Evolutionary conservation across 2,888 invertebrate genomes (phyloP), one percentile per base, ranked within the genome.

Genomic region (Eupithecia abbreviata): DNA sequence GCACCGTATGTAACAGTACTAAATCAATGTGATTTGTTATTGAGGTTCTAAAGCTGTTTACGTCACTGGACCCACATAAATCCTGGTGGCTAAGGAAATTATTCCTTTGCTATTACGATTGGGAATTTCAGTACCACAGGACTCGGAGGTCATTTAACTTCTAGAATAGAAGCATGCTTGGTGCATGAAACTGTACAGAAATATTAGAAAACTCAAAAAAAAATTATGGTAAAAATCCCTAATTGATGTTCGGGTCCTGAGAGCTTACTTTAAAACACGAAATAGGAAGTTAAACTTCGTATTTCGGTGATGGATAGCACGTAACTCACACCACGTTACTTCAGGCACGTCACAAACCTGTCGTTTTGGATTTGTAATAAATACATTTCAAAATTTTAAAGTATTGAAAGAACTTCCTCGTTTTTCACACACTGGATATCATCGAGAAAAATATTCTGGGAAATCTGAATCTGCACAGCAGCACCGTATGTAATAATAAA

Each of bases 1-100:
- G 82, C 81, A 82, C 79, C 77, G 70, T 77, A 77, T 81, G 78
- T 79, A 77, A 74, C 79, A 77, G 75, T 77, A 84, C 86, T 90
- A 90, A 89, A 90, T 90, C 90, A 88, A 83, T 80, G 85, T 90
- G 89, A 90, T 90, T 89, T 90, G 89, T 90, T 88, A 87, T 88
- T 86, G 83, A 84, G 81, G 83, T 83, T 82, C 82, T 85, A 84
- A 86, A 86, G 86, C 83, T 85, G 83, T 87, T 88, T 86, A 87
- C 87, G 87, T 86, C 84, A 84, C 82, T 85, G 85, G 84, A 83
- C 87, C 85, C 84, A 84, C 86, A 90, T 90, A 90, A 90, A 90
- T 90, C 87, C 85, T 83, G 86, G 81, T 84, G 85, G 84, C 84
- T 83, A 85, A 87, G 85, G 85, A 89, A 89, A 90, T 90, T 90